Percentiles rank a stretch among this genome's conserved stretches.
These are phyloP conservation scores for Lepilemur septentrionalis DNA, from an alignment of 2,797 vertebrate species.

Conservation along the genomic window DNA sequence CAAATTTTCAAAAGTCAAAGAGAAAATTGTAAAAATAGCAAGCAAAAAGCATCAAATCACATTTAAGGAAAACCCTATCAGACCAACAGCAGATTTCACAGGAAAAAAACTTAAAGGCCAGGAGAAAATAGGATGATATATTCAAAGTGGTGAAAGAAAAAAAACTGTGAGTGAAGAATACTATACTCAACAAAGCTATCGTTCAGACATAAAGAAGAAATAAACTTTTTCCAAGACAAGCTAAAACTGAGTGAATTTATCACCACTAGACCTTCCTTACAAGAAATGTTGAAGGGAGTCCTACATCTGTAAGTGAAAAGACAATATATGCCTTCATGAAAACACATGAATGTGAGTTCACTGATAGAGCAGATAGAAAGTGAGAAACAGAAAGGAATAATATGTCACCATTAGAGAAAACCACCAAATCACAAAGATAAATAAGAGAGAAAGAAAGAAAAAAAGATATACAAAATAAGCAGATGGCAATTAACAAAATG, in stretches of 20 bases:
- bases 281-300: neutral
- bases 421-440: neutral
- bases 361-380: neutral
- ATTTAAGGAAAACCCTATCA: neutral
- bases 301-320: neutral
- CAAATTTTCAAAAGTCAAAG: neutral
- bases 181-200: neutral
- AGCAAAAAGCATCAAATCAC: neutral
- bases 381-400: neutral
- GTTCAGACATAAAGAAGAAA: neutral
- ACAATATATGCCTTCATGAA: neutral
- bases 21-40: neutral
- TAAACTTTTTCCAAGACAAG: neutral
- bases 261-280: neutral
- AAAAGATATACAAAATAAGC: neutral
- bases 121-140: neutral
- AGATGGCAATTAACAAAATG: neutral
- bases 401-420: neutral
- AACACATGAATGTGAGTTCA: neutral
- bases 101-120: neutral
- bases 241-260: neutral
- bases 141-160: neutral
- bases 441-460: neutral
- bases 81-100: neutral
- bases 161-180: neutral